Evolutionary conservation across 2,888 invertebrate genomes (phyloP), one percentile per base, ranked within the genome.

Genomic region (Callimorpha dominula): DNA sequence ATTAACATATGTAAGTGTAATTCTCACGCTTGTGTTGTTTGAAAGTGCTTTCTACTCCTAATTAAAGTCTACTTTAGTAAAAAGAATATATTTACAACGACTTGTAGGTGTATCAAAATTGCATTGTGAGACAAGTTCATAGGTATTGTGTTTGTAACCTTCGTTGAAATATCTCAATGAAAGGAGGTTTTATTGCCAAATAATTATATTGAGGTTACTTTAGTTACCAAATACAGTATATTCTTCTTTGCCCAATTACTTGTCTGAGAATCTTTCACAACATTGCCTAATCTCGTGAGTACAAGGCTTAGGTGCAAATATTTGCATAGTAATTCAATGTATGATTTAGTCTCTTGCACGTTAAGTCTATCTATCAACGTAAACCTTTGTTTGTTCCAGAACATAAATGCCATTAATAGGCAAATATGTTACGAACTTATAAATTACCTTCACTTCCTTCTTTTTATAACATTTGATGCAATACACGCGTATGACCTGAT

Each of bases 101-200:
- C 65, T 70, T 52, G 46, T 9, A 31, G 31, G 31, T 31, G 69
- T 57, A 6, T 65, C n/a, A 20, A 63, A 52, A 68, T 62, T 43
- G 31, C 31, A 73, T 52, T 43, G 65, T 46, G 65, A 60, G 64
- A 83, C 80, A 83, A 77, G 81, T 72, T 64, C 73, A 64, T 54
- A 73, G 71, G 74, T 74, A 83, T 82, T 82, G 81, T 82, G 70
- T 65, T 65, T 70, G 40, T 66, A 72, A 72, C 83, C 82, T 83
- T 83, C 77, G 50, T 72, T 46, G 62, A 82, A 78, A 78, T 31
- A 31, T 31, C 31, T 31, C 31, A 31, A 31, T 31, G 78, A 78
- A 78, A 84, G 81, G 82, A 79, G 76, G 79, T 78, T 75, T 73
- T 65, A 82, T 84, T 84, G 81, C 83, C 68, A 76, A 83, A 85